phyloP scores from a whole-genome alignment of 1,140 invertebrate genomes.

The Habropoda laboriosa region DNA sequence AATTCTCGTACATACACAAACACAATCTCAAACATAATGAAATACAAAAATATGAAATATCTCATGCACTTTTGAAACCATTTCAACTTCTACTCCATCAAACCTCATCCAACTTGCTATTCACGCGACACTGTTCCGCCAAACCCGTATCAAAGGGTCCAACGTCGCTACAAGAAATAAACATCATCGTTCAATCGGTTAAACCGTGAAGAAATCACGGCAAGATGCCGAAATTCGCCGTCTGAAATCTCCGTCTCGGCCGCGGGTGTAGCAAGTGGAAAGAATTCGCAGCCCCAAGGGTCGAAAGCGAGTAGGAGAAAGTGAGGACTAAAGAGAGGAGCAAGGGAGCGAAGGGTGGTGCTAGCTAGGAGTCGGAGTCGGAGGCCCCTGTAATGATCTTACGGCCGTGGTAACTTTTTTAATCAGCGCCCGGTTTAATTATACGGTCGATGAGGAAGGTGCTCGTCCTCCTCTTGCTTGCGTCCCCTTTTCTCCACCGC shows the following conservation, averaged over 20 bases:
- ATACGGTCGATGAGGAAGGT: constrained; percentile 80
- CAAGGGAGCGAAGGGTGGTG: constrained; percentile 32
- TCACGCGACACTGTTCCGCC: too few species aligned
- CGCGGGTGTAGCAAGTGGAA: constrained; percentile 49
- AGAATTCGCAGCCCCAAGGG: constrained; percentile 57
- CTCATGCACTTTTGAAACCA: too few species aligned
- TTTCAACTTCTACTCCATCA: too few species aligned
- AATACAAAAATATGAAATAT: too few species aligned
- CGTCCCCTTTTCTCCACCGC: background rate
- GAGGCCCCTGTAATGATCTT: constrained; percentile 80
- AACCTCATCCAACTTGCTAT: too few species aligned
- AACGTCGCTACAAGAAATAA: background rate
- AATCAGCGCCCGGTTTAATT: constrained; percentile 81
- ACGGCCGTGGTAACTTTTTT: constrained; percentile 80
- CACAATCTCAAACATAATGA: too few species aligned
- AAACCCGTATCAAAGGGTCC: background rate
- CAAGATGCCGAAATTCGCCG: constrained; percentile 39
- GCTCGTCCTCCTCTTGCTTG: constrained; percentile 57
- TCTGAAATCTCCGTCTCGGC: constrained; percentile 46
- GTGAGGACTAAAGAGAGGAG: constrained; percentile 52
- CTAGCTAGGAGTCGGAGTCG: constrained; percentile 56
- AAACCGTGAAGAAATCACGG: constrained; percentile 18
- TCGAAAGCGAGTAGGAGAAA: constrained; percentile 52
- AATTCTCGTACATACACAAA: too few species aligned
- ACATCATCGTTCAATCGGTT: background rate